A percentile compares a stretch with the other conserved stretches of the same genome.
phyloP scores from a whole-genome alignment of 1,140 invertebrate species.

The Caenorhabditis tropicalis region DNA sequence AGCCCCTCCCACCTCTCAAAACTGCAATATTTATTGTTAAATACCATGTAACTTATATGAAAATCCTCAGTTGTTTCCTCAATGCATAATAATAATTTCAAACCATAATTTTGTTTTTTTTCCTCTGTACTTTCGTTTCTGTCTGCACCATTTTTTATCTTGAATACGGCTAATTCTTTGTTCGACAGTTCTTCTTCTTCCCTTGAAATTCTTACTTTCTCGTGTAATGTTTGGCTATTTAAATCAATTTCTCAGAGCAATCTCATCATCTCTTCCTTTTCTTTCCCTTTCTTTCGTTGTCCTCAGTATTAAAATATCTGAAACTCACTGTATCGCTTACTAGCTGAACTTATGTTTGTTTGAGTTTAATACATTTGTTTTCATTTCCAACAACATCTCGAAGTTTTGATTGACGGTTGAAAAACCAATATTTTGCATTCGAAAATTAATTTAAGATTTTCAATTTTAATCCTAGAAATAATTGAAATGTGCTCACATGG shows the following conservation, averaged over 20 bases:
- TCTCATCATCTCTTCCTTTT: not conserved
- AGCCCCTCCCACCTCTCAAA: no score
- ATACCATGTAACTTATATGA: constrained; percentile 8
- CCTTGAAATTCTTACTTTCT: not conserved
- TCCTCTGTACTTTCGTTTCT: not conserved
- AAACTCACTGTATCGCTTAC: not conserved
- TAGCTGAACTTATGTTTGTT: not conserved
- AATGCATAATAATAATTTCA: constrained; percentile 14
- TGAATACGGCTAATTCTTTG: constrained; percentile 11
- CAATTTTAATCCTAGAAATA: no score
- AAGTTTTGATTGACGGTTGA: not conserved
- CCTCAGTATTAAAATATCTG: constrained; percentile 22
- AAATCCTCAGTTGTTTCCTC: not conserved
- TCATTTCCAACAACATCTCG: not conserved
- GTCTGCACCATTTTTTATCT: constrained; percentile 11
- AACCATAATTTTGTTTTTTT: constrained; percentile 1
- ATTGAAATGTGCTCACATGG: constrained; percentile 22
- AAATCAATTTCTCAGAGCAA: not conserved
- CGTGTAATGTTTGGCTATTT: not conserved
- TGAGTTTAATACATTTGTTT: not conserved
- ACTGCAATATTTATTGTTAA: no score
- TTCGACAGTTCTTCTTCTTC: not conserved
- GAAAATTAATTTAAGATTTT: no score
- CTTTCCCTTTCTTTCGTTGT: not conserved
- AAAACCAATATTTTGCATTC: not conserved